A percentile compares a stretch with the other conserved stretches of the same genome.
Evolutionary conservation across 2,797 vertebrate species (phyloP).

Genomic region (Apogon hyalosoma): DNA sequence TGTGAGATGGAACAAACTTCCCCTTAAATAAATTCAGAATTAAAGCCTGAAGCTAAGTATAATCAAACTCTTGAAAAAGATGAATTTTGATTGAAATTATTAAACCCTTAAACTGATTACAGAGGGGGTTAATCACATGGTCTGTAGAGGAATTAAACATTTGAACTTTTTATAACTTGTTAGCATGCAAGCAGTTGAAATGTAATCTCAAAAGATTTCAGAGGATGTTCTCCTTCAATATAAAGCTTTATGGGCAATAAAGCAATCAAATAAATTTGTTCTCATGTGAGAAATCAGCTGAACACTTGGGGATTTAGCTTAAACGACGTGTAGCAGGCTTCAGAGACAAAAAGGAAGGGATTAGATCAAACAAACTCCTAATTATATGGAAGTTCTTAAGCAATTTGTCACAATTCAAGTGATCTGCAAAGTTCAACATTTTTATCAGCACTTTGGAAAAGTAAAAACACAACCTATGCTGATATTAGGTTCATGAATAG

Average conservation of each 20-base stretch:
- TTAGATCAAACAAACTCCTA: conserved; percentile 53
- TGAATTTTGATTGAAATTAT: not conserved
- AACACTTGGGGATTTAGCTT: conserved; percentile 48
- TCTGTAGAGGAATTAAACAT: not conserved
- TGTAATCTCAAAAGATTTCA: conserved; percentile 15
- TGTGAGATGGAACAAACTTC: not conserved
- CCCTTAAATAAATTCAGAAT: not conserved
- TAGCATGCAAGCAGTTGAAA: not conserved
- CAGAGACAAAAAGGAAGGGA: conserved; percentile 46
- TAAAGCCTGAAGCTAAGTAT: not conserved
- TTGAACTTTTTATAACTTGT: not conserved
- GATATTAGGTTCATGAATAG: conserved; percentile 63
- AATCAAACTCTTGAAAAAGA: not conserved
- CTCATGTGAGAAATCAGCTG: conserved; percentile 57
- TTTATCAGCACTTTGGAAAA: conserved; percentile 49
- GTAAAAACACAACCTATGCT: conserved; percentile 60
- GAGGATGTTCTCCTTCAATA: conserved; percentile 34
- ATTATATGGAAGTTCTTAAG: conserved; percentile 70
- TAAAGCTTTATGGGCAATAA: conserved; percentile 31
- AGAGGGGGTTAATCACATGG: not conserved
- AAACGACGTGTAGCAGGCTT: conserved; percentile 49
- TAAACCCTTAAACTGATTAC: not conserved
- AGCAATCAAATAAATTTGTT: conserved; percentile 49
- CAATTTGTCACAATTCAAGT: conserved; percentile 70
- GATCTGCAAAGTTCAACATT: conserved; percentile 50